phyloP scores from a whole-genome alignment of 2,113 vertebrate species.

The Cheilinus undulatus region DNA sequence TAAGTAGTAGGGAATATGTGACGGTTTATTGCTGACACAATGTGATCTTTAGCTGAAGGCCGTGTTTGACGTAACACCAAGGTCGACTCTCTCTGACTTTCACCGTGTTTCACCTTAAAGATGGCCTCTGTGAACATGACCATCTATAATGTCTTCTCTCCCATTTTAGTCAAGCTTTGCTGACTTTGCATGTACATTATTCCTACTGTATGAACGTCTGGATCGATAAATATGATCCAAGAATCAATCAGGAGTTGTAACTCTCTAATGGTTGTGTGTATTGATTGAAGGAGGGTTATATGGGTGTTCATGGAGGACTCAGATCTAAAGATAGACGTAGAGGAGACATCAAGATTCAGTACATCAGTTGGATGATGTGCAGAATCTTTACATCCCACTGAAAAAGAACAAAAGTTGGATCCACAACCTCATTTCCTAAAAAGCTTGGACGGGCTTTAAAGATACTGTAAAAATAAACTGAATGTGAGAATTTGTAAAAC shows the following conservation, averaged over 20 bases:
- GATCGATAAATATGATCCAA: constrained; percentile 55
- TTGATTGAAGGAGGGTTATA: constrained; percentile 39
- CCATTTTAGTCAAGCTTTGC: constrained; percentile 19
- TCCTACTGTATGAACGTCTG: constrained; percentile 12
- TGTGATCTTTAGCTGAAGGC: constrained; percentile 15
- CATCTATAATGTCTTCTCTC: constrained; percentile 15
- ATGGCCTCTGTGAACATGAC: not conserved
- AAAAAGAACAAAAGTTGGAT: too few relatives aligned
- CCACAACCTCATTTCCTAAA: too few relatives aligned
- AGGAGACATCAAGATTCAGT: constrained; percentile 5
- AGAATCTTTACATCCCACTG: too few relatives aligned
- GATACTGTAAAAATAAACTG: too few relatives aligned
- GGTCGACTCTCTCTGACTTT: constrained; percentile 22
- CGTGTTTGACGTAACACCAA: constrained; percentile 21
- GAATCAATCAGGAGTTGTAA: constrained; percentile 14
- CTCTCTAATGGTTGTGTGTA: constrained; percentile 49
- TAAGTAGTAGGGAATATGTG: constrained; percentile 8
- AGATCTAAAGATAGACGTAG: not conserved
- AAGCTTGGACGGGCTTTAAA: too few relatives aligned
- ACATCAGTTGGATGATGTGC: not conserved
- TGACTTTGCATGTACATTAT: constrained; percentile 43
- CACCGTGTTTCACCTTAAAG: constrained; percentile 3
- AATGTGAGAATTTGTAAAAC: too few relatives aligned
- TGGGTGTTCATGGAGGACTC: not conserved
- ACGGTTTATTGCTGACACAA: constrained; percentile 21